Conservation (phyloP, 2,113 vertebrate species). For the Monopterus albus region DNA sequence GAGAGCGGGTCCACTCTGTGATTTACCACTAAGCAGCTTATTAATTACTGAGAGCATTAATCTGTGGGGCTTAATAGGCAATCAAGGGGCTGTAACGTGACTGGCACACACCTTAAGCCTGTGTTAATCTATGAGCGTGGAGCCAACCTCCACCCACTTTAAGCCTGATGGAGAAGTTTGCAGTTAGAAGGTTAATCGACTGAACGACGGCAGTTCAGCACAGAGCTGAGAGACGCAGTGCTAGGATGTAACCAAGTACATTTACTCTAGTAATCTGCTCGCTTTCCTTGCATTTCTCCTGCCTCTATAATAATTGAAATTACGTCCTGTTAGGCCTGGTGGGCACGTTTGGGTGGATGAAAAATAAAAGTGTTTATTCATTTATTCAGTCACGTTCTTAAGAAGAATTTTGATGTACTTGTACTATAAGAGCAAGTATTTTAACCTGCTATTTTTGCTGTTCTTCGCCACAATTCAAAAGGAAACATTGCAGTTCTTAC, state of each 20-base stretch:
- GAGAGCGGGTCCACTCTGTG: constrained; percentile 48
- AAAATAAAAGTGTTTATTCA: too few species aligned
- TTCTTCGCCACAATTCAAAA: too few species aligned
- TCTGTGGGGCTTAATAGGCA: constrained; percentile 61
- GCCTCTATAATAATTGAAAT: neutral
- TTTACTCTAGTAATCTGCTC: neutral
- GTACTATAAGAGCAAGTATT: too few species aligned
- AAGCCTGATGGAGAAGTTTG: constrained; percentile 40
- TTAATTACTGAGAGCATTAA: constrained; percentile 71
- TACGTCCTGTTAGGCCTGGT: neutral
- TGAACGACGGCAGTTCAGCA: constrained; percentile 18
- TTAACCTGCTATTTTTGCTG: too few species aligned
- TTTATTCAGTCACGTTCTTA: neutral
- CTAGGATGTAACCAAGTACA: neutral
- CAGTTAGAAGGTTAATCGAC: constrained; percentile 59
- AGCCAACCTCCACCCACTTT: neutral
- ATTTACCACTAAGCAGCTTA: constrained; percentile 64
- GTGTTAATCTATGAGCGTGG: constrained; percentile 41
- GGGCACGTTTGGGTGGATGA: too few species aligned
- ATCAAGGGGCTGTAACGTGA: constrained; percentile 45
- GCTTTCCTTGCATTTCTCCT: neutral
- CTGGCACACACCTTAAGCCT: constrained; percentile 57
- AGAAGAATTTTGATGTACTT: too few species aligned
- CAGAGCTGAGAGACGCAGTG: neutral
- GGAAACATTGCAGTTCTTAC: too few species aligned